Evolutionary conservation across 2,888 invertebrate species (phyloP), one percentile per base, ranked within the genome.

Genomic region (Drosophila quinaria): DNA sequence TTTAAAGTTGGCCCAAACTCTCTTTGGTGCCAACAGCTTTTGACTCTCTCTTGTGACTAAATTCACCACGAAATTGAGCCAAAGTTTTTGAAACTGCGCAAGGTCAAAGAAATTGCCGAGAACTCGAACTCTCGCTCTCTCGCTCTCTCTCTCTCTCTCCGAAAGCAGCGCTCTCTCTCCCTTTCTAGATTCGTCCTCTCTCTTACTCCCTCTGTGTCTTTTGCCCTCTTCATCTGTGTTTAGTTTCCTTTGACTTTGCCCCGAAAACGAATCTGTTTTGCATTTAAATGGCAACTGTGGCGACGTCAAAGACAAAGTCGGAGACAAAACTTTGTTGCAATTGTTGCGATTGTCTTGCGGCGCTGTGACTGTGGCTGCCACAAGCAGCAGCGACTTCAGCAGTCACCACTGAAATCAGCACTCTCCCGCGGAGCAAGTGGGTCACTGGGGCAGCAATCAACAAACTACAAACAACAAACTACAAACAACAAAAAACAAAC

Each of bases 371-470:
- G 22, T 22, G 22, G 22, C 44, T 74, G 78, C 62, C 78, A 70
- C 64, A 52, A 72, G 52, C 76, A 72, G 62, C 61, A 47, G 62
- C n/a, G 41, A 15, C 4, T 29, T n/a, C 49, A 31, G n/a, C n/a
- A 29, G 29, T 15, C 31, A 33, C 51, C 58, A 39, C 29, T 8
- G 58, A 25, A 25, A 25, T 25, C 25, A 25, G 25, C 25, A 25
- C 25, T 25, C 25, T 25, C 25, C 25, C 25, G 41, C 42, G 50
- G 71, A 68, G 64, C 68, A 85, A 85, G 76, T 85, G 90, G 90
- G 84, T 85, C 90, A 85, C 47, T 85, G 86, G 84, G 86, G 13
- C 84, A 85, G 56, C 89, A 84, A 74, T 74, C 81, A 74, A 63
- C 74, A 66, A 29, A 29, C 29, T 2, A 29, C 29, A 8, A 29